Conservation (phyloP, 2,888 invertebrate species). For the Sisyra nigra region DNA sequence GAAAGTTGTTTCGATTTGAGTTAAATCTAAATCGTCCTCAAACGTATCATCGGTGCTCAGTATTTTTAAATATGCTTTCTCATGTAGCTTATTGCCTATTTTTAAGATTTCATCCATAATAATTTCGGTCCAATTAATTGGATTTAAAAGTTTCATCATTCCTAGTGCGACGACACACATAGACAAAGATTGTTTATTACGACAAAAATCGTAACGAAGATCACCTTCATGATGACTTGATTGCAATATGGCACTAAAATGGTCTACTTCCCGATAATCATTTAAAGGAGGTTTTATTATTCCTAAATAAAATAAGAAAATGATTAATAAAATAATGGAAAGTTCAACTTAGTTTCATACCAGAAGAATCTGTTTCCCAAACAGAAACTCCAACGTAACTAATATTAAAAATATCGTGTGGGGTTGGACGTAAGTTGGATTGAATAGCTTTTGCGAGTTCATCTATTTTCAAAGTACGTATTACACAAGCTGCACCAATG, state of each 20-base stretch:
- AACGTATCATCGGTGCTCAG: not conserved
- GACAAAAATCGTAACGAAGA: slow-evolving; percentile 10
- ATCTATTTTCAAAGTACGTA: slow-evolving; percentile 21
- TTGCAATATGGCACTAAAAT: slow-evolving; percentile 25
- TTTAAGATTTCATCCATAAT: slow-evolving; percentile 22
- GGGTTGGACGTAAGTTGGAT: slow-evolving; percentile 21
- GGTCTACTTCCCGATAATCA: slow-evolving; percentile 24
- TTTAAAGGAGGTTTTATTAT: slow-evolving; percentile 25
- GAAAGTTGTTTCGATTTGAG: slow-evolving; percentile 15
- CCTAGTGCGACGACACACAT: slow-evolving; percentile 22
- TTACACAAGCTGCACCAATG: slow-evolving; percentile 26
- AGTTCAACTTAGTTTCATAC: not conserved
- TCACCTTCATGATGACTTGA: slow-evolving; percentile 18
- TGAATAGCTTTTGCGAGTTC: slow-evolving; percentile 23
- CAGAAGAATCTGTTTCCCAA: slow-evolving; percentile 1
- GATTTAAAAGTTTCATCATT: slow-evolving; percentile 20
- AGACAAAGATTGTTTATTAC: slow-evolving; percentile 23
- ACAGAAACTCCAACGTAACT: slow-evolving; percentile 17
- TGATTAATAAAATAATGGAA: not conserved
- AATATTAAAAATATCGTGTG: slow-evolving; percentile 21
- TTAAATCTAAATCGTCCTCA: not conserved
- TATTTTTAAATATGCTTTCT: not conserved
- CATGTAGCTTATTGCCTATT: slow-evolving; percentile 21
- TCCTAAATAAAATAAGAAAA: slow-evolving; percentile 6
- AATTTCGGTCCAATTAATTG: slow-evolving; percentile 19